Percentiles rank a stretch among this genome's conserved stretches.
These are phyloP conservation scores for Acrocephalus arundinaceus DNA, from an alignment of 2,113 vertebrate species.

Conservation along the genomic window DNA sequence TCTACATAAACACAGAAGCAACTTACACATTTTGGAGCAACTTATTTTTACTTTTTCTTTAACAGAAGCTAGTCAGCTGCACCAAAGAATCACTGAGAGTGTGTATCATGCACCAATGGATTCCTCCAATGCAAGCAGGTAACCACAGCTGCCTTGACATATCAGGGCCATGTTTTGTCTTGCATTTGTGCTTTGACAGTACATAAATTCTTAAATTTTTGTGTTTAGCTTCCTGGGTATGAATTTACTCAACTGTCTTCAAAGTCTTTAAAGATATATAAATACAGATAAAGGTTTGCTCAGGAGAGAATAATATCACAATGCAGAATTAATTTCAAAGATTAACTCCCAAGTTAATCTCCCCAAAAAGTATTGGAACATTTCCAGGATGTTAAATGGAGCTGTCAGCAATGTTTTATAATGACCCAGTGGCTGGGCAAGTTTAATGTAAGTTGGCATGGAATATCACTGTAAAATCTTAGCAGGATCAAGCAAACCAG, in stretches of 20 bases:
- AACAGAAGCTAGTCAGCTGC: conserved; percentile 87
- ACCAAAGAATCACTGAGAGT: conserved; percentile 85
- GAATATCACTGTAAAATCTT: neutral
- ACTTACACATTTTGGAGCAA: neutral
- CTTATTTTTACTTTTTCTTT: conserved; percentile 33
- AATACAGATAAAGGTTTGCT: neutral
- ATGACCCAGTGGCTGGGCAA: neutral
- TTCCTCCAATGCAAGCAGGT: conserved; percentile 72
- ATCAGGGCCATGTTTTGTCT: neutral
- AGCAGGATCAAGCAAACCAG: neutral
- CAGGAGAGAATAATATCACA: neutral
- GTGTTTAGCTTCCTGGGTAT: neutral
- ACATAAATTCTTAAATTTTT: neutral
- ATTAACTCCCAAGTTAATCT: neutral
- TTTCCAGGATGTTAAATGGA: neutral
- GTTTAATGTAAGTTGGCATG: neutral
- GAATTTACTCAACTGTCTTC: neutral
- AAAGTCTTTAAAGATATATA: neutral
- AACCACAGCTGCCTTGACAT: neutral
- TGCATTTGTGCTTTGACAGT: neutral
- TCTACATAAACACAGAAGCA: neutral
- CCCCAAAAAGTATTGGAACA: neutral
- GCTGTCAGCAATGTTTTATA: neutral
- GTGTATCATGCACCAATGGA: conserved; percentile 85
- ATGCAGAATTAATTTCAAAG: neutral